Evolutionary conservation across 1,140 invertebrate species (phyloP), one percentile per base, ranked within the genome.

Genomic region (Goniozus legneri): DNA sequence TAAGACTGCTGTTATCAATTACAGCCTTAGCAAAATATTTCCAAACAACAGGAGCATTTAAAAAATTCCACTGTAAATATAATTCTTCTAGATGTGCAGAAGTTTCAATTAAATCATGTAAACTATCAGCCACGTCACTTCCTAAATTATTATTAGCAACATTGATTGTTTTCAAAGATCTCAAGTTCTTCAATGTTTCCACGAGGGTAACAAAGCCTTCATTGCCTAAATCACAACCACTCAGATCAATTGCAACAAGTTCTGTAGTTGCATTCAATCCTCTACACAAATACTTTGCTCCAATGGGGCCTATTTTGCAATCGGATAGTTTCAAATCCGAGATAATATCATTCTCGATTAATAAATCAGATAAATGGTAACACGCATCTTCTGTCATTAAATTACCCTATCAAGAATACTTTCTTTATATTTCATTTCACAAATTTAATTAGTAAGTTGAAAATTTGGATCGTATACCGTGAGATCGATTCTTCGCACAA

Each of bases 51-150:
- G 46, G 54, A 13, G 49, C 52, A 4, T 44, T 47, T 10, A 74
- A 51, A 21, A 47, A 56, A 56, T 81, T 81, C 76, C 77, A 78
- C 0, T 77, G 77, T 3, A 80, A 44, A 55, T 78, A 59, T 14
- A 81, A 52, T 34, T 65, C 45, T 13, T 60, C 59, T 31, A 77
- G 24, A 10, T 44, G 62, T 6, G 69, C 58, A 30, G 71, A 75
- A 43, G 60, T 51, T 2, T 3, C 48, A 3, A 62, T 44, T 10
- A 27, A 27, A 10, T 27, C 10, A 27, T 10, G 4, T 27, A 27
- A 27, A 10, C 10, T 27, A 27, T 27, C n/a, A 27, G 24, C 4
- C 10, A 10, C 24, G 4, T 27, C 24, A 27, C 10, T n/a, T n/a
- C n/a, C 24, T 27, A 27, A 27, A 27, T 27, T 27, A 27, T 27